A percentile compares a stretch with the other conserved stretches of the same genome.
Conservation (phyloP, 1,140 invertebrate species). For the Trichomalopsis sarcophagae region DNA sequence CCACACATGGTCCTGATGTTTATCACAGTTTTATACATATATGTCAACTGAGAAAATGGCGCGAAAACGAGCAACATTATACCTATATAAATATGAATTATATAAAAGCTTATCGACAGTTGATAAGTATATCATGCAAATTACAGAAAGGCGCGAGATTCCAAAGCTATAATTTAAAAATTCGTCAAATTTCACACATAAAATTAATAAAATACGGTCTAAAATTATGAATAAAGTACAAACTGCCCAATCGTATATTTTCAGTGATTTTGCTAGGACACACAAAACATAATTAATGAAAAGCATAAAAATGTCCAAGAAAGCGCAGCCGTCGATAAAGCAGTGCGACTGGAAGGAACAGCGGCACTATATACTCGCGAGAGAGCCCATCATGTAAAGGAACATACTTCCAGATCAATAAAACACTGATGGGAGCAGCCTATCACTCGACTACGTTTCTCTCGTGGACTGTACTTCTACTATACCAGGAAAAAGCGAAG, state of each 20-base stretch:
- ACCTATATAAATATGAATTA: too few relatives aligned
- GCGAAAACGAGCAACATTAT: not conserved
- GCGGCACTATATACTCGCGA: not conserved
- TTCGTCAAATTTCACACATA: too few relatives aligned
- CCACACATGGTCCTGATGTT: not conserved
- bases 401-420: conserved; percentile 42
- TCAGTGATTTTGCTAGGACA: too few relatives aligned
- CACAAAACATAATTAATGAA: too few relatives aligned
- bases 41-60: not conserved
- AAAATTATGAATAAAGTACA: too few relatives aligned
- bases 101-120: too few relatives aligned
- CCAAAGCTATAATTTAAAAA: too few relatives aligned
- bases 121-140: too few relatives aligned
- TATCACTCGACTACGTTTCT: not conserved
- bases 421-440: not conserved
- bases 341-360: not conserved
- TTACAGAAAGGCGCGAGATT: too few relatives aligned
- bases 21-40: not conserved
- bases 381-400: not conserved
- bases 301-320: too few relatives aligned
- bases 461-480: not conserved
- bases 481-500: not conserved
- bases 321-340: not conserved
- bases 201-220: too few relatives aligned
- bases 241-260: too few relatives aligned